These are phyloP conservation scores for Echinometra lucunter DNA, from an alignment of 53 echinoderm and acorn worm species.

Conservation along the genomic window DNA sequence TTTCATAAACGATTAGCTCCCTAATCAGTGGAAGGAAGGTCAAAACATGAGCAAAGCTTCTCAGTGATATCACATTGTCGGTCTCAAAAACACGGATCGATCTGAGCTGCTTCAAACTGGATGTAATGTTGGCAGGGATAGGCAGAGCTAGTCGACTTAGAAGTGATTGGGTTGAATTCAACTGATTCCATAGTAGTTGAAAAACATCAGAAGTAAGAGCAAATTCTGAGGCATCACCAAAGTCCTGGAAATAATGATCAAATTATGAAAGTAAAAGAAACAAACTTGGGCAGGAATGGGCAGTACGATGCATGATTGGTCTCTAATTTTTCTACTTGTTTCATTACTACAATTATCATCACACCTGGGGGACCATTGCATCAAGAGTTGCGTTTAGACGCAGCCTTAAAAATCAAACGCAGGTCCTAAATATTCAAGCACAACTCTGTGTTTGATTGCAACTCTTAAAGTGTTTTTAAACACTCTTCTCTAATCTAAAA, in stretches of 20 bases:
- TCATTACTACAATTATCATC: no score
- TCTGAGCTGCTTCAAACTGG: not conserved
- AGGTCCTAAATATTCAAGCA: no score
- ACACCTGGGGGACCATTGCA: no score
- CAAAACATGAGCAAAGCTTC: not conserved
- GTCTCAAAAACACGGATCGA: constrained; percentile 38
- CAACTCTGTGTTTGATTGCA: no score
- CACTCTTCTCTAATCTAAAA: no score
- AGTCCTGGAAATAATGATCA: constrained; percentile 14
- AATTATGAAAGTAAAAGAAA: not conserved
- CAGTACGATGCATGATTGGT: no score
- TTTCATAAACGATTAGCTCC: not conserved
- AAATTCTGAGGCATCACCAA: not conserved
- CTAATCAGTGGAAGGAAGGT: not conserved
- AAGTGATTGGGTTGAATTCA: not conserved
- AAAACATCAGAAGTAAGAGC: not conserved
- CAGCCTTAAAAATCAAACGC: no score
- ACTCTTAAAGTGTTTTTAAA: no score
- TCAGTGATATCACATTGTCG: not conserved
- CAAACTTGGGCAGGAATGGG: no score
- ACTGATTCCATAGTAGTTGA: not conserved
- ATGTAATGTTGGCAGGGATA: not conserved
- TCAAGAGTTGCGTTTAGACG: no score
- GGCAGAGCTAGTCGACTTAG: not conserved
- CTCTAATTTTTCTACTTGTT: no score